These are phyloP conservation scores for Drosophila yooni DNA, from an alignment of 2,888 invertebrate species.

Conservation along the genomic window DNA sequence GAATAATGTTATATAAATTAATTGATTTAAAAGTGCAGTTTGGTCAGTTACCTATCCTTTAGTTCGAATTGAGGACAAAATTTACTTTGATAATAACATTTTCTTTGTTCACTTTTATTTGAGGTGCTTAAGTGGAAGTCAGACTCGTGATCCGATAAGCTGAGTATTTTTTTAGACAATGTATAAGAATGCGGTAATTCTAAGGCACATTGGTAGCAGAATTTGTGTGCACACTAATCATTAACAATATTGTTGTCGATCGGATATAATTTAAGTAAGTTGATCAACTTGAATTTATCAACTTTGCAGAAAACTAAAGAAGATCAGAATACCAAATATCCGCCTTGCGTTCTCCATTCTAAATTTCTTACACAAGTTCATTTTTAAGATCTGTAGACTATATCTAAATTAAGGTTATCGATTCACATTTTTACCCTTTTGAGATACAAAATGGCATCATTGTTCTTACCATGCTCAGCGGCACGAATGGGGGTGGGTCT, in stretches of 20 bases:
- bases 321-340: background rate
- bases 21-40: background rate
- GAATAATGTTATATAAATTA: background rate
- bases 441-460: background rate
- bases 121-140: background rate
- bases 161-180: background rate
- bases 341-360: background rate
- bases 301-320: background rate
- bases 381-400: background rate
- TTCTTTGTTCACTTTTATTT: background rate
- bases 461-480: constrained; percentile 75
- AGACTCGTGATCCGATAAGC: background rate
- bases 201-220: background rate
- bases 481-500: constrained; percentile 82
- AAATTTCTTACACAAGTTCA: background rate
- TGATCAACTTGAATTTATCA: background rate
- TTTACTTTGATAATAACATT: no score
- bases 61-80: no score
- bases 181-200: background rate
- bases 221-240: background rate
- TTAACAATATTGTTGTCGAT: background rate
- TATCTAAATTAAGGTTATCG: background rate
- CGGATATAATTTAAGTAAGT: background rate
- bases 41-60: no score
- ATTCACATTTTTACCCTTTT: background rate